Evolutionary conservation across 2,888 invertebrate genomes (phyloP), one percentile per base, ranked within the genome.

Genomic region (Artemia sp.): DNA sequence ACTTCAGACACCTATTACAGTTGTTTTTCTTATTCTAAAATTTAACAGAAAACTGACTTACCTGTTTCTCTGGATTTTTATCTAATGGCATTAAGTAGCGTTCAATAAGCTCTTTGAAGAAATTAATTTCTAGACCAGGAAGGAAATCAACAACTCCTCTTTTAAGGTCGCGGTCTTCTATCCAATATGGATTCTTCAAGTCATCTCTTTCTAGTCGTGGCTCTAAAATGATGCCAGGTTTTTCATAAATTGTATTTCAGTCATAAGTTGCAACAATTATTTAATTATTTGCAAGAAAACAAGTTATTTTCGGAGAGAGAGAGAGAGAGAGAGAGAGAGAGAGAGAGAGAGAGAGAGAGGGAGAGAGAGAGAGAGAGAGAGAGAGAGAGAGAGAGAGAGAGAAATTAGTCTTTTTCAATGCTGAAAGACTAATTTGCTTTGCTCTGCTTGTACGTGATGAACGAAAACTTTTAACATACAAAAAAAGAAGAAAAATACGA

Each of bases 51-150:
- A 70, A 51, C 8, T 38, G 10, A 8, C n/a, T 51, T 69, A 72
- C 75, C 74, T 76, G 74, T 70, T 74, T 74, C 14, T 73, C 72
- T 19, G 73, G 72, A 71, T 82, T 78, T 66, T 78, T 76, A 12
- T 76, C 76, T 51, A 82, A 73, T 1, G 82, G 82, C 66, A 78
- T 74, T 8, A 82, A 76, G 73, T 82, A 80, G 73, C 80, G 79
- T 51, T 78, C 78, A 70, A 83, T 81, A 70, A 83, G 75, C 67
- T 79, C 78, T 67, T 75, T 73, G 82, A 82, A 83, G 76, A 83
- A 83, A 14, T 74, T 72, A 0, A 72, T 74, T 74, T 83, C 82
- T 9, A 71, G 75, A 51, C 78, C 78, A 0, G 75, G 72, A 10
- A 83, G 73, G 69, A 77, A 77, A 67, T 79, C 78, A 2, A 78